Evolutionary conservation across 2,797 vertebrate genomes (phyloP), one percentile per base, ranked within the genome.

Genomic region (Champsocephalus gunnari): DNA sequence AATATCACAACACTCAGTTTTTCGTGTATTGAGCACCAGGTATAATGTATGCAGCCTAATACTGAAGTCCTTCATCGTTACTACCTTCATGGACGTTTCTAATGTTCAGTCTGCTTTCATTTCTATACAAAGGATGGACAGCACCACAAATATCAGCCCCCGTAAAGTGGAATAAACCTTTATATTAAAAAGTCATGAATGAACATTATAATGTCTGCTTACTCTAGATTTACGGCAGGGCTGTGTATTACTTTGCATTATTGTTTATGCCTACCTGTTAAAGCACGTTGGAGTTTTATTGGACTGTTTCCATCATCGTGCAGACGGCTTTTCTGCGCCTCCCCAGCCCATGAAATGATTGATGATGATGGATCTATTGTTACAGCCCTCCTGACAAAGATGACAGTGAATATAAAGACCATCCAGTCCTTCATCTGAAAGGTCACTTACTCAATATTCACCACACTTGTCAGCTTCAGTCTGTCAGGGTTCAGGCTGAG

Each of bases 391-490:
- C 10, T 80, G 82, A 86, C 83, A 83, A 51, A 32, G 19, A 55
- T 67, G 83, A 82, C 82, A 83, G 76, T 56, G 82, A 86, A 83
- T 85, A 83, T 74, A 88, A 85, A 88, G 77, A 84, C 61, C 68
- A 72, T 71, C 53, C 78, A 81, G 79, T 71, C 66, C 76, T 86
- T 28, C 72, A 79, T 87, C 79, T 82, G 66, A 92, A 93, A 92
- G 89, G 90, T 92, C 90, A 88, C 82, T 74, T 75, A 80, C 71
- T 92, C 79, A 75, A 66, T 85, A 91, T 91, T 87, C 87, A 79
- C 56, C 71, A 48, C 58, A 49, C 74, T 75, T 59, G 71, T 73
- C 77, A 69, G 75, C 70, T 82, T 38, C 66, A 60, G 63, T 61
- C 69, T 45, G 75, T 68, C 75, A 13, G 3, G 71, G 55, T 62